Conservation (phyloP, 2,113 vertebrate genomes). For the Edolisoma coerulescens region DNA sequence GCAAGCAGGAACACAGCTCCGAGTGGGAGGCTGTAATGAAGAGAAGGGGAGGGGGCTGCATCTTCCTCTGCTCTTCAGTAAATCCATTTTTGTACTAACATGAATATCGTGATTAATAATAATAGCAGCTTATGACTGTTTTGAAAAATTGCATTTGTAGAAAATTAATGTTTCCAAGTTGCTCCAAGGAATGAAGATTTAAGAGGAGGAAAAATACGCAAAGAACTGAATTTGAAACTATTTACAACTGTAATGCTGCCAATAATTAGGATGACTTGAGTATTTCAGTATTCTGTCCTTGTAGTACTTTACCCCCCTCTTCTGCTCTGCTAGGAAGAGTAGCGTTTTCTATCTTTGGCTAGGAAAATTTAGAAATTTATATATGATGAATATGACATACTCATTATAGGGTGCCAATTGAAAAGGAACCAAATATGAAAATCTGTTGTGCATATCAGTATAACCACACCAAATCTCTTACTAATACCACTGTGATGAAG, state of each 20-base stretch:
- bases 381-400: neutral
- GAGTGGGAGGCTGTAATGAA: neutral
- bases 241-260: neutral
- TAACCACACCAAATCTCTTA: neutral
- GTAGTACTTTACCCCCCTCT: neutral
- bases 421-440: constrained; percentile 29
- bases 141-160: constrained; percentile 33
- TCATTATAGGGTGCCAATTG: neutral
- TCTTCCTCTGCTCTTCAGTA: neutral
- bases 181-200: neutral
- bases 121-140: constrained; percentile 18
- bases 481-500: neutral
- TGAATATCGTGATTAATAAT: constrained; percentile 41
- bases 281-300: neutral
- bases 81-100: constrained; percentile 1
- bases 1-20: neutral
- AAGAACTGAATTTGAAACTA: neutral
- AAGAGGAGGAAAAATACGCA: neutral
- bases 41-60: neutral
- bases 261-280: constrained; percentile 20
- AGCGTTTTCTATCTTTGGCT: neutral
- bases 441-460: neutral
- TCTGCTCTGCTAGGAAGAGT: neutral
- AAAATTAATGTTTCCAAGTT: constrained; percentile 41
- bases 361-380: constrained; percentile 14